Percentiles rank a stretch among this genome's conserved stretches.
Evolutionary conservation across 2,797 vertebrate species (phyloP).

Genomic region (Trachops cirrhosus): DNA sequence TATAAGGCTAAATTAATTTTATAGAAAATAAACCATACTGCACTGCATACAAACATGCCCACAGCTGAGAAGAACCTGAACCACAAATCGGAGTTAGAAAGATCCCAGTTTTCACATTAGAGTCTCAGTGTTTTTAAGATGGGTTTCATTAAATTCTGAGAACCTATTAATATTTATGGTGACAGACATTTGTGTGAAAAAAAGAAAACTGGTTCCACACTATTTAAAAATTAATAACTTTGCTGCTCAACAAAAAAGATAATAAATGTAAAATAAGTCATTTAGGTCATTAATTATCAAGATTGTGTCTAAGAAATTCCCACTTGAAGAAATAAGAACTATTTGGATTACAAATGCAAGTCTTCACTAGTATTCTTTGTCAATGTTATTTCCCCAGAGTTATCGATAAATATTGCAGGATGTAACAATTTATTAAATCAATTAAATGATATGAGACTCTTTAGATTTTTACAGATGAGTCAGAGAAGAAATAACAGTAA

Average conservation of each 20-base stretch:
- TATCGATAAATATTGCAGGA: slow-evolving; percentile 46
- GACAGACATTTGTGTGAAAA: slow-evolving; percentile 60
- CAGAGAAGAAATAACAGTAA: slow-evolving; percentile 35
- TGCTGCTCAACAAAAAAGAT: slow-evolving; percentile 31
- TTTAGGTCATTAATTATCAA: slow-evolving; percentile 61
- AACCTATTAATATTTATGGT: slow-evolving; percentile 59
- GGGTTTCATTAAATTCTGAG: slow-evolving; percentile 45
- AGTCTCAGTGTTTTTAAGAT: slow-evolving; percentile 13
- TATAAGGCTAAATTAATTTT: background rate
- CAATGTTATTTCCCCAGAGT: background rate
- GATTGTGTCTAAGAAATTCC: background rate
- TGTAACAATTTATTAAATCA: slow-evolving; percentile 54
- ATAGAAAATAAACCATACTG: background rate
- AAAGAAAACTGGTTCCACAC: background rate
- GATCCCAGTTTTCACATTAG: background rate
- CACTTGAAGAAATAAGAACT: slow-evolving; percentile 45
- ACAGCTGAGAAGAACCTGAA: background rate
- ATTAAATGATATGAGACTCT: slow-evolving; percentile 12
- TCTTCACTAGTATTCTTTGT: slow-evolving; percentile 27
- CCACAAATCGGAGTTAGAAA: background rate
- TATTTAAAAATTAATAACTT: slow-evolving; percentile 62
- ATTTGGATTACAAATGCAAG: slow-evolving; percentile 44
- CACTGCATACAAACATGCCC: background rate
- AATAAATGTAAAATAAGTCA: slow-evolving; percentile 61
- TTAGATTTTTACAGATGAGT: background rate